phyloP scores from a whole-genome alignment of 1,140 invertebrate species.

The Platyura marginata region DNA sequence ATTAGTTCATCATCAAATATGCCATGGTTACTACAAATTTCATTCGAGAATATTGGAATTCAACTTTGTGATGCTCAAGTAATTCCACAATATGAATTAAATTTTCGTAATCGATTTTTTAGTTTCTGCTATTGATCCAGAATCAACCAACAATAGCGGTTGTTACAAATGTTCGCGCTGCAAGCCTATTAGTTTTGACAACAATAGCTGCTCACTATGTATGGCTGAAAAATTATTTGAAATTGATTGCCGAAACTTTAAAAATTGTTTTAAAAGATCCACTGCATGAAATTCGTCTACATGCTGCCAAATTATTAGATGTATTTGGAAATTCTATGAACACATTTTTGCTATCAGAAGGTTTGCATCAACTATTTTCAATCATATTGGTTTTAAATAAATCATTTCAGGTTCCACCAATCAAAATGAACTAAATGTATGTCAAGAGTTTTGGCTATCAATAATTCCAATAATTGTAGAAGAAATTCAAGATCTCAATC shows the following conservation, averaged over 20 bases:
- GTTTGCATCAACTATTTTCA: neutral
- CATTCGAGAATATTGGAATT: conserved; percentile 30
- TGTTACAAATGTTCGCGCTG: conserved; percentile 50
- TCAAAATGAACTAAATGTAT: neutral
- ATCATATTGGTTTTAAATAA: neutral
- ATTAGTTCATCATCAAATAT: conserved; percentile 9
- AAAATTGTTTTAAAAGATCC: conserved; percentile 29
- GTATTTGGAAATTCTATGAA: conserved; percentile 36
- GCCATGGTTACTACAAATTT: conserved; percentile 33
- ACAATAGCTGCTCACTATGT: conserved; percentile 43
- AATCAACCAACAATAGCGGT: conserved; percentile 24
- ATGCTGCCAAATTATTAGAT: conserved; percentile 41
- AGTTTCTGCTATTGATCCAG: too few species aligned
- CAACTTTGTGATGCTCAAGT: conserved; percentile 17
- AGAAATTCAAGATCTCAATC: conserved; percentile 6
- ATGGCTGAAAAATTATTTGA: conserved; percentile 32
- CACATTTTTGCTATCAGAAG: conserved; percentile 2
- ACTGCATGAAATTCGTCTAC: conserved; percentile 37
- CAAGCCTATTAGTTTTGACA: conserved; percentile 57
- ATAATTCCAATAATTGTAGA: conserved; percentile 9
- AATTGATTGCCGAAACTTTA: conserved; percentile 35
- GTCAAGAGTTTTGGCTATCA: conserved; percentile 8
- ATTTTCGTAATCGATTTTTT: too few species aligned
- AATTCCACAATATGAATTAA: too few species aligned
- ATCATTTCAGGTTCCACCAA: neutral